These are phyloP conservation scores for Empidonax traillii DNA, from an alignment of 2,113 vertebrate genomes.

Conservation along the genomic window DNA sequence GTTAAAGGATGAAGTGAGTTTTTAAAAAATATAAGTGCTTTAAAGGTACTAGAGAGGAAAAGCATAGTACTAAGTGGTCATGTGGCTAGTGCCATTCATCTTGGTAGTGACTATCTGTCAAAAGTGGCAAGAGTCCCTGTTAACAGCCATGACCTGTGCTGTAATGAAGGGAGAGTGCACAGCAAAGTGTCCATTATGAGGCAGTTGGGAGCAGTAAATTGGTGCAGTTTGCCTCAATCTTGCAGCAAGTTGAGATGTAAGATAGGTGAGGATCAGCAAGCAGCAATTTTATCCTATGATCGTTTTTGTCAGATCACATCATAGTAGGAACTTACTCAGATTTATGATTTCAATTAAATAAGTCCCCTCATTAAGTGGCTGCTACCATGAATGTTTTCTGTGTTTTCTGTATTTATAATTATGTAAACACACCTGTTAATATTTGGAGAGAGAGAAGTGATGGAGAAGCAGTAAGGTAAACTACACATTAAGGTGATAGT, in stretches of 20 bases:
- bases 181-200: conserved; percentile 87
- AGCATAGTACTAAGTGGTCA: conserved; percentile 88
- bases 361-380: conserved; percentile 59
- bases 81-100: conserved; percentile 86
- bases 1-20: conserved; percentile 80
- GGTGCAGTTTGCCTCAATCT: conserved; percentile 90
- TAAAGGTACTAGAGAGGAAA: conserved; percentile 78
- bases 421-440: conserved; percentile 37
- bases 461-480: not conserved
- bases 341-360: conserved; percentile 80
- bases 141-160: conserved; percentile 88
- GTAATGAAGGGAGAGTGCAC: conserved; percentile 84
- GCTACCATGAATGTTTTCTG: not conserved
- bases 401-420: conserved; percentile 18
- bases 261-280: conserved; percentile 84
- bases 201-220: conserved; percentile 88
- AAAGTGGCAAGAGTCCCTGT: conserved; percentile 84
- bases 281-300: conserved; percentile 90
- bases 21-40: conserved; percentile 76
- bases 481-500: not conserved
- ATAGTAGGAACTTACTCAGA: conserved; percentile 82
- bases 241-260: conserved; percentile 85
- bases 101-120: conserved; percentile 87
- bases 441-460: conserved; percentile 32
- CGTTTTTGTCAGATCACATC: conserved; percentile 85